Evolutionary conservation across 1,140 invertebrate genomes (phyloP).

Genomic region (Cotesia chilonis): DNA sequence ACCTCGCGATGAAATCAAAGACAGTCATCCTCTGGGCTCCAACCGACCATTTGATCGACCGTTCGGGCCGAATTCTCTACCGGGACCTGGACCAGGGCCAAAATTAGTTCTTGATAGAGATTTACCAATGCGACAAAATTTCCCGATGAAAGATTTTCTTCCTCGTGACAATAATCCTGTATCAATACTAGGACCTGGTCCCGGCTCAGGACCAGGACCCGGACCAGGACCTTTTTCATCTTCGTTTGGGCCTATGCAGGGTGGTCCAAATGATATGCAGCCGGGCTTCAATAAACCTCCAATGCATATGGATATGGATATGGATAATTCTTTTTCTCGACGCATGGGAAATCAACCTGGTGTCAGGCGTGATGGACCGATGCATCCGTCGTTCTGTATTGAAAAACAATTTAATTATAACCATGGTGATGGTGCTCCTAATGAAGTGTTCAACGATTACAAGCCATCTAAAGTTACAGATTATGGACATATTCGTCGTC

Average conservation of each 20-base stretch:
- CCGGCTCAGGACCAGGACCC: conserved; percentile 28
- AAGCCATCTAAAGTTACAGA: conserved; percentile 72
- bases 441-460: conserved; percentile 48
- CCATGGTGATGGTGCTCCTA: conserved; percentile 49
- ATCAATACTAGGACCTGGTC: too few relatives aligned
- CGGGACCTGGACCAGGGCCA: not conserved
- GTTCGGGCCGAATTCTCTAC: not conserved
- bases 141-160: not conserved
- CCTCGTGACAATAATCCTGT: conserved; percentile 16
- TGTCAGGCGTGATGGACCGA: conserved; percentile 12
- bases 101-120: conserved; percentile 6
- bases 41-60: conserved; percentile 29
- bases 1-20: conserved; percentile 1
- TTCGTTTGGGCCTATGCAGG: not conserved
- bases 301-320: not conserved
- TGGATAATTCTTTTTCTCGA: conserved; percentile 15
- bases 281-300: not conserved
- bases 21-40: not conserved
- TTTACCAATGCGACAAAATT: conserved; percentile 5
- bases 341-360: conserved; percentile 15
- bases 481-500: conserved; percentile 70
- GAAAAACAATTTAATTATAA: conserved; percentile 64
- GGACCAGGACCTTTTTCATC: conserved; percentile 21
- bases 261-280: too few relatives aligned
- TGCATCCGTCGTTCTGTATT: conserved; percentile 55